These are phyloP conservation scores for Strix occidentalis DNA, from an alignment of 2,797 vertebrate species.

Conservation along the genomic window DNA sequence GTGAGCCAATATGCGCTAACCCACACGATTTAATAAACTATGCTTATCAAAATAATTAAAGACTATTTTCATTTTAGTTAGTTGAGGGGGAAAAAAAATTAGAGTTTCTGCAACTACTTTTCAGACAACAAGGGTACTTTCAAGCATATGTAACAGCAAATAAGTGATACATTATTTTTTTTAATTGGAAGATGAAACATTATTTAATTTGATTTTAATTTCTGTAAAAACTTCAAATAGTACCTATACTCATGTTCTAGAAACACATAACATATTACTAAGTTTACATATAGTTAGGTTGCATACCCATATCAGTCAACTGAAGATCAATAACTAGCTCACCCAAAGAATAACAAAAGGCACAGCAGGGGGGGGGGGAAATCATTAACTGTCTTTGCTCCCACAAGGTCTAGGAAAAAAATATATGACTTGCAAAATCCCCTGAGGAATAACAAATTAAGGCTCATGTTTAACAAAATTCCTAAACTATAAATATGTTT, in stretches of 20 bases:
- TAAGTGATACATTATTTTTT: neutral
- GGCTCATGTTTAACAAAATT: conserved; percentile 32
- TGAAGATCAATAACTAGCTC: neutral
- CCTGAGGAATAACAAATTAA: conserved; percentile 18
- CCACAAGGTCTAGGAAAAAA: neutral
- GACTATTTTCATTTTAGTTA: neutral
- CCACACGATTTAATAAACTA: neutral
- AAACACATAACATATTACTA: neutral
- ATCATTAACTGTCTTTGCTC: neutral
- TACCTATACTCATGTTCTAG: neutral
- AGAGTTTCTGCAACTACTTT: neutral
- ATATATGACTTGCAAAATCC: neutral
- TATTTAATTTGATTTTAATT: neutral
- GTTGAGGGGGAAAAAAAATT: neutral
- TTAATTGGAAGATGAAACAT: neutral
- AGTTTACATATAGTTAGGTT: neutral
- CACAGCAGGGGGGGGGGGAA: neutral
- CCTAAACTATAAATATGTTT: neutral
- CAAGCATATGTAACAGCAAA: neutral
- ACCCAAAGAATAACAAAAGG: neutral
- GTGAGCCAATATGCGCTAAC: neutral
- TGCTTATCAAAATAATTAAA: neutral
- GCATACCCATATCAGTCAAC: neutral
- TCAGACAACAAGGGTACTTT: neutral
- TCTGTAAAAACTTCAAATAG: neutral